These are phyloP conservation scores for Zoanthus gigantus DNA, from an alignment of 92 coral and sea anemone genomes.

Conservation along the genomic window DNA sequence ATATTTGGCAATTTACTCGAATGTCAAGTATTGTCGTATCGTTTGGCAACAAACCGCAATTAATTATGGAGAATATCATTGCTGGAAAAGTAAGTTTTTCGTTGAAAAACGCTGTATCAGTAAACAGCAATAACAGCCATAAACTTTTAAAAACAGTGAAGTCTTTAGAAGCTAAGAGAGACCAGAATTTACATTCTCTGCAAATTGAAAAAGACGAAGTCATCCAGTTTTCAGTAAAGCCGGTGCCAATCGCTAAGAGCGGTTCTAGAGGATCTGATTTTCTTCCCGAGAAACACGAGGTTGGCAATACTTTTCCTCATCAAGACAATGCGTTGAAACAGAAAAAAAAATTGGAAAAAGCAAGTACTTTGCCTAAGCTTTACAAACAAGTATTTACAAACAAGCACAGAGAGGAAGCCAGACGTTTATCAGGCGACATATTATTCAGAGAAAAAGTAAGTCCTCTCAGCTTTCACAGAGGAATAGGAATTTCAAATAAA, in stretches of 20 bases:
- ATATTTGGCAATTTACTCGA: not conserved
- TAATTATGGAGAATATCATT: slow-evolving; percentile 63
- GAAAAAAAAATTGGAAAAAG: not conserved
- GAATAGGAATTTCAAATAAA: not conserved
- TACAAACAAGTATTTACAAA: not conserved
- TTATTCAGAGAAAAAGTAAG: not conserved
- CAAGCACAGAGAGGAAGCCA: not conserved
- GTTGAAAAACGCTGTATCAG: slow-evolving; percentile 68
- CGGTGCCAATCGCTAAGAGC: slow-evolving; percentile 35
- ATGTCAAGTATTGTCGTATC: not conserved
- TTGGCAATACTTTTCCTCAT: not conserved
- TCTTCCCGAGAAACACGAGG: not conserved
- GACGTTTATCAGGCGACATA: not conserved
- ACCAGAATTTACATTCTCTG: slow-evolving; percentile 71
- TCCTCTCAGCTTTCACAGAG: not conserved
- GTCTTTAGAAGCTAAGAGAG: slow-evolving; percentile 77
- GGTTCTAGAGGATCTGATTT: slow-evolving; percentile 27
- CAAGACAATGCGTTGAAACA: not conserved
- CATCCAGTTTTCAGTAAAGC: slow-evolving; percentile 16
- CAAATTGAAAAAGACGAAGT: slow-evolving; percentile 75
- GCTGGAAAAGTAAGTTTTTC: slow-evolving; percentile 70
- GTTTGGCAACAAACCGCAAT: not conserved
- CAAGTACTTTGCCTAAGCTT: slow-evolving; percentile 29
- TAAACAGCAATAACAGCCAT: slow-evolving; percentile 62
- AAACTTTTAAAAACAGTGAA: slow-evolving; percentile 66